Evolutionary conservation across 64 coral and sea anemone genomes (phyloP).

Genomic region (Porites australiensis): DNA sequence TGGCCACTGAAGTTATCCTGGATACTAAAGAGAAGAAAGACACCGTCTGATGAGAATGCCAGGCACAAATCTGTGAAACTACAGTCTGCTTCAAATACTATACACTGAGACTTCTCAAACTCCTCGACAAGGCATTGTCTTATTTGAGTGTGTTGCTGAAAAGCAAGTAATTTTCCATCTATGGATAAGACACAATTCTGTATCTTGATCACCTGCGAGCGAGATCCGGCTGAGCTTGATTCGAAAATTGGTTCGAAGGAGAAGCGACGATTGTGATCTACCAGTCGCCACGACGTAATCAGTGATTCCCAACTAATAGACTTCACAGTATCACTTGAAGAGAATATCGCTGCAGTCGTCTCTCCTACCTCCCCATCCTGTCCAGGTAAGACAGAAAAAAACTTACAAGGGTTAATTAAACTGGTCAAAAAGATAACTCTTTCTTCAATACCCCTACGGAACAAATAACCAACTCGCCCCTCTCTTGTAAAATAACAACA

Average conservation of each 20-base stretch:
- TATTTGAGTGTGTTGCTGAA: neutral
- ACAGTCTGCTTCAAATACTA: neutral
- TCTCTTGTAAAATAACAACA: neutral
- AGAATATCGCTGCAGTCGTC: neutral
- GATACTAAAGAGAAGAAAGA: constrained; percentile 5
- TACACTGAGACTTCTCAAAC: neutral
- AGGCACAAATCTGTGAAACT: neutral
- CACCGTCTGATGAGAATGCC: neutral
- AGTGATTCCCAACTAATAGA: neutral
- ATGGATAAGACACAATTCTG: neutral
- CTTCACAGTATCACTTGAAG: neutral
- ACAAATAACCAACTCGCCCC: neutral
- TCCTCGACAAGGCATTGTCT: neutral
- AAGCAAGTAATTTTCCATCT: neutral
- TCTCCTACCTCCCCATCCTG: neutral
- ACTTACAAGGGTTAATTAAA: neutral
- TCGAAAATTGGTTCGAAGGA: neutral
- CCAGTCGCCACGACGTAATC: neutral
- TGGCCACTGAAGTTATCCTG: neutral
- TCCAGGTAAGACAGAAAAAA: neutral
- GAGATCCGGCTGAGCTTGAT: neutral
- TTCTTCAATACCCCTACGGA: neutral
- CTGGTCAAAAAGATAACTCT: neutral
- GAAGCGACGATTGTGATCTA: neutral
- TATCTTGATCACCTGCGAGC: too few species aligned